Base-by-base conservation (phyloP, 2,888 invertebrate species). In the Pterobdella sp. region DNA sequence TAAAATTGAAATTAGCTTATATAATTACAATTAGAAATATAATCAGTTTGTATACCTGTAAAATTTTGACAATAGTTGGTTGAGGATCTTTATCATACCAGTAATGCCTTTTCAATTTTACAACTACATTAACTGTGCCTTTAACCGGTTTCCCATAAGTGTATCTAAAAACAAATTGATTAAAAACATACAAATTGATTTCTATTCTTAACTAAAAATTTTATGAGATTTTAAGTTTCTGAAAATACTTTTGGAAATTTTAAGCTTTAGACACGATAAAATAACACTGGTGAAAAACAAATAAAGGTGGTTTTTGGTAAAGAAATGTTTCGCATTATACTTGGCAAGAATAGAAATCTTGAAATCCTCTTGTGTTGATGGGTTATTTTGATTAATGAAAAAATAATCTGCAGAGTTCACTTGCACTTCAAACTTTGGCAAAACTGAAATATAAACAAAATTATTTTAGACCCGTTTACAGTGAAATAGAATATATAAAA, bases 401-500 rank as follows among this genome's bases (percentile, higher is more conserved):
- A 36, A 73, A 56, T 64, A 75, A 14, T 64, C 35, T 0, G 92
- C 90, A 42, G 93, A 88, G 77, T 91, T 89, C 75, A 96, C 88
- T 37, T 88, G 88, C 74, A 96, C 91, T 81, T 94, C 89, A 84
- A 94, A 97, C 82, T 94, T 94, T 0, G 97, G 97, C 77, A 93
- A 85, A 73, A 96, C 90, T 83, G 77, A 22, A 80, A n/a, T n/a
- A n/a, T n/a, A 78, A 26, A 10, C 18, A 29, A 64, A 64, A 10
- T 64, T 64, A 26, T n/a, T n/a, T 18, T 10, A 64, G 26, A 26
- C 64, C 10, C 10, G 10, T n/a, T n/a, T n/a, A 64, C 10, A 26
- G 29, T 64, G 10, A 64, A 64, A 10, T 29, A 64, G 31, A 64
- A n/a, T n/a, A n/a, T n/a, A n/a, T n/a, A n/a, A n/a, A n/a, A n/a